Evolutionary conservation across 2,113 vertebrate species (phyloP), one percentile per base, ranked within the genome.

Genomic region (Anguilla rostrata): DNA sequence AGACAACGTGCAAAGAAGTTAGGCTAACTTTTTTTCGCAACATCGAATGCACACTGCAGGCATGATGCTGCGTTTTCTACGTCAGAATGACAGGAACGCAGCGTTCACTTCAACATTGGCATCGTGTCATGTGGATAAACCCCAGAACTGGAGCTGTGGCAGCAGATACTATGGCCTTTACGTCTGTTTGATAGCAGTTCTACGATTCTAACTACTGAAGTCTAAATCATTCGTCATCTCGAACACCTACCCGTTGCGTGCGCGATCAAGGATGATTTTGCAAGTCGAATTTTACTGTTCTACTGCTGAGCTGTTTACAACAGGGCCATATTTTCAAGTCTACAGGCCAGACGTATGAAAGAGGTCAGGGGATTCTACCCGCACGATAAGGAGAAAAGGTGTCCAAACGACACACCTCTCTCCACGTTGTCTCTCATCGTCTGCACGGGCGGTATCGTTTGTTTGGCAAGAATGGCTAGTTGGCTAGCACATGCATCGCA

Each of bases 61-160:
- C 86, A 86, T 88, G 89, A 87, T 86, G 0, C 22, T 53, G 82
- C 88, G 78, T 29, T 89, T 90, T 15, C 53, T 63, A 5, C 78
- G 22, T 16, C 18, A 60, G 15, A 18, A 87, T 11, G 22, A 71
- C 14, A 83, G 39, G 39, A 26, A 16, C 9, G 43, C 43, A 46
- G 43, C 43, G 20, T 39, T 34, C 34, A 34, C 34, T 34, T 34
- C 34, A 34, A 34, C 34, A 34, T 34, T 80, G 84, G 2, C 9
- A 26, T 71, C 15, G 0, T 29, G 60, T 53, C 49, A 53, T 53
- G 49, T 12, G 49, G 49, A 6, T 53, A 53, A 53, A 53, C 49
- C 43, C 4, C 43, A 46, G 43, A 8, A 46, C 8, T 6, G 43
- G 4, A 46, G 43, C 34, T 34, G 34, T 34, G 34, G 34, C 34